These are phyloP conservation scores for Ptilorrhoa leucosticta DNA, from an alignment of 2,113 vertebrate species.

Conservation along the genomic window DNA sequence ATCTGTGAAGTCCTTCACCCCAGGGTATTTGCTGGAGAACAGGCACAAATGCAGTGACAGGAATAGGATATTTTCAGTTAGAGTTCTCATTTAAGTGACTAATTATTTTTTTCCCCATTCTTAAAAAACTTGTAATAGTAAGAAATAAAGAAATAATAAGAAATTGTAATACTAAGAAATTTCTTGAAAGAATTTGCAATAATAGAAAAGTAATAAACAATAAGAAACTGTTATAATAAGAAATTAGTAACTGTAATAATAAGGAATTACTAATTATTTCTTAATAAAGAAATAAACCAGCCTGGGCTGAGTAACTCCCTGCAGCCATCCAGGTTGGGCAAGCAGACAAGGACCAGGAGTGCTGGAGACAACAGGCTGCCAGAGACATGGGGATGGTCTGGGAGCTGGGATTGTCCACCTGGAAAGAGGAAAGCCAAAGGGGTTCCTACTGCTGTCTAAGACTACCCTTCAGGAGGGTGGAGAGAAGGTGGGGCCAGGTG, in stretches of 20 bases:
- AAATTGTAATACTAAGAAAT: background rate
- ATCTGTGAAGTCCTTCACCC: background rate
- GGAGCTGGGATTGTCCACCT: background rate
- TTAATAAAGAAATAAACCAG: background rate
- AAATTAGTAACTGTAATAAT: background rate
- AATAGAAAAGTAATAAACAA: background rate
- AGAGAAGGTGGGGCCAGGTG: background rate
- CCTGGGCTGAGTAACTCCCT: background rate
- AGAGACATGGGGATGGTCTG: accelerated
- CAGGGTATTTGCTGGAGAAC: background rate
- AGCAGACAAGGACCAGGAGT: background rate
- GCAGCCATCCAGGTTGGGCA: background rate
- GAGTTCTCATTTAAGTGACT: background rate
- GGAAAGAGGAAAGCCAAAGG: background rate
- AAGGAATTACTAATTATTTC: background rate
- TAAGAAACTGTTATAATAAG: background rate
- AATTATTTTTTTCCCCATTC: background rate
- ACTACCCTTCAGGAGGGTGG: background rate
- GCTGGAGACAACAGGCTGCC: background rate
- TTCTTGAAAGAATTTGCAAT: background rate
- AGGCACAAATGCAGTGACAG: background rate
- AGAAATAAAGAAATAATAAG: background rate
- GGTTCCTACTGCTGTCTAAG: background rate
- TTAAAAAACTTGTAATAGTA: background rate
- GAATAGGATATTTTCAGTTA: background rate